phyloP scores from a whole-genome alignment of 2,113 vertebrate species.

The Tychaedon coryphoeus region DNA sequence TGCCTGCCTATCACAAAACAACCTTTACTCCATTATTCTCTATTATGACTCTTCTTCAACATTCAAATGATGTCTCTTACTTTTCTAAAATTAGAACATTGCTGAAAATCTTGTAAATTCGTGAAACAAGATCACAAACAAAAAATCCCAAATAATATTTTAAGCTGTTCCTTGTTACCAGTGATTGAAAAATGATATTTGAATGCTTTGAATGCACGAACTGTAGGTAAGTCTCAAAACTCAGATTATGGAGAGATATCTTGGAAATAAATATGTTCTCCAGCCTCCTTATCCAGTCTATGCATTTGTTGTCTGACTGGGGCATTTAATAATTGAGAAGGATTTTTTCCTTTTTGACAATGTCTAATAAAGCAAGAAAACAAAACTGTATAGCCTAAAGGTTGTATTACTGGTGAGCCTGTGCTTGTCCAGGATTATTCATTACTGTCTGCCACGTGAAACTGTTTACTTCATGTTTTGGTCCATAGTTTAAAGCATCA shows the following conservation, averaged over 20 bases:
- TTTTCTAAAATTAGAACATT: not conserved
- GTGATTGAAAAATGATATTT: not conserved
- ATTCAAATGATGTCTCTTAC: not conserved
- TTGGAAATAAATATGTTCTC: not conserved
- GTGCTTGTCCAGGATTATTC: not conserved
- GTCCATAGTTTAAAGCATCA: not conserved
- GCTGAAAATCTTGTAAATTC: not conserved
- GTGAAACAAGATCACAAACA: not conserved
- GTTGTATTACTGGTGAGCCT: not conserved
- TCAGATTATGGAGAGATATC: not conserved
- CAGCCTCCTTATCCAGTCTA: not conserved
- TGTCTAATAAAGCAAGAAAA: not conserved
- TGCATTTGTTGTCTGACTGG: accelerated
- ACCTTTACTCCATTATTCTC: not conserved
- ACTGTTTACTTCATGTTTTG: not conserved
- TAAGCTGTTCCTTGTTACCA: not conserved
- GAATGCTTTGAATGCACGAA: not conserved
- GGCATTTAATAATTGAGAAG: not conserved
- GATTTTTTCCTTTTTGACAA: not conserved
- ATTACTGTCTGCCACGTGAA: not conserved
- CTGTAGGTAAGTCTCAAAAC: not conserved
- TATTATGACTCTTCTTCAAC: not conserved
- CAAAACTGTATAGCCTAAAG: not conserved
- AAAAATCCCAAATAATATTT: not conserved
- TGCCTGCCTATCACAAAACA: not conserved